phyloP scores from a whole-genome alignment of 1,140 invertebrate genomes.

The Mactra quadrangularis region DNA sequence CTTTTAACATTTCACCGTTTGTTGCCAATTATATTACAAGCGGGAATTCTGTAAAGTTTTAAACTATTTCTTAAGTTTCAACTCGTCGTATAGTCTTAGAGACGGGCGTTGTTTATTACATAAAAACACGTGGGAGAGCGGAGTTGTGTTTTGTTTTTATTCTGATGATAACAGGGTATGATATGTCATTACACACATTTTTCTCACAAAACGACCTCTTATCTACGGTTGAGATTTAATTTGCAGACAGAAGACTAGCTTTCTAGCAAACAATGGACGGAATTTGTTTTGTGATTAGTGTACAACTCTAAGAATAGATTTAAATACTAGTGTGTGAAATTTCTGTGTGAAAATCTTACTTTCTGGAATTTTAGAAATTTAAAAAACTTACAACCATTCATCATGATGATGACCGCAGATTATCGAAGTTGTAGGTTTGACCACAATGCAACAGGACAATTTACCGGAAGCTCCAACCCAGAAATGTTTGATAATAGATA shows the following conservation, averaged over 20 bases:
- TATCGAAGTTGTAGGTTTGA: slow-evolving; percentile 80
- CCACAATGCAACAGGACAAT: slow-evolving; percentile 56
- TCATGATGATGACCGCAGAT: slow-evolving; percentile 81
- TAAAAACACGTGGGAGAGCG: slow-evolving; percentile 35
- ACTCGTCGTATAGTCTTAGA: not conserved
- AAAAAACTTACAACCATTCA: slow-evolving; percentile 8
- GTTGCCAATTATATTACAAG: slow-evolving; percentile 33
- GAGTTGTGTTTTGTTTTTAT: slow-evolving; percentile 40
- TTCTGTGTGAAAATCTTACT: not conserved
- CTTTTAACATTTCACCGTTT: slow-evolving; percentile 1
- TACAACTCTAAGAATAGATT: not conserved
- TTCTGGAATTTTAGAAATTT: not conserved
- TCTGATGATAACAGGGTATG: slow-evolving; percentile 39
- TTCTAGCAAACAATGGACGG: slow-evolving; percentile 16
- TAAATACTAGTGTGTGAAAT: not conserved
- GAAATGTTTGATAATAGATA: slow-evolving; percentile 73
- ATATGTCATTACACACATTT: slow-evolving; percentile 41
- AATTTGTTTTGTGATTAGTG: slow-evolving; percentile 14
- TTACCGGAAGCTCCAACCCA: slow-evolving; percentile 23
- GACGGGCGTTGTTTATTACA: slow-evolving; percentile 39
- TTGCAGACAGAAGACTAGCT: slow-evolving; percentile 13
- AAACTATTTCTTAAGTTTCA: slow-evolving; percentile 46
- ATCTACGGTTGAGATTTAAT: slow-evolving; percentile 33
- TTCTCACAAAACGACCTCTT: slow-evolving; percentile 35
- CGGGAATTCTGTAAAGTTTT: slow-evolving; percentile 8